These are phyloP conservation scores for Synergus umbraculus DNA, from an alignment of 2,888 invertebrate genomes.

Conservation along the genomic window DNA sequence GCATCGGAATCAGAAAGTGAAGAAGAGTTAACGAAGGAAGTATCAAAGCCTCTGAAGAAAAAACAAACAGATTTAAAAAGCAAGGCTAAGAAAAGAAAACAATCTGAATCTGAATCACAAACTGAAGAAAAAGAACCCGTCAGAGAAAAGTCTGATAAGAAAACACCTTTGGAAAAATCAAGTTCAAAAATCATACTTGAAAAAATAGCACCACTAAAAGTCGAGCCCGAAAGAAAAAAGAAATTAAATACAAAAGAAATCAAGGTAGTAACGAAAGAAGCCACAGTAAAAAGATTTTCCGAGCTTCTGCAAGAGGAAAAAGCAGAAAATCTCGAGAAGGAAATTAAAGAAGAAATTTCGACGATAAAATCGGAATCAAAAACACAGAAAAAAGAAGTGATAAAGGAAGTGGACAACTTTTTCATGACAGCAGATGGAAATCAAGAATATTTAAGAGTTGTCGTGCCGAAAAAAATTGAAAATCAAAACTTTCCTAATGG, in stretches of 20 bases:
- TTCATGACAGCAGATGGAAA: conserved; percentile 64
- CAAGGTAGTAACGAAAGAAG: conserved; percentile 62
- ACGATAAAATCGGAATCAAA: conserved; percentile 12
- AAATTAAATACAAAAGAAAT: conserved; percentile 37
- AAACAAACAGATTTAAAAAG: conserved; percentile 1
- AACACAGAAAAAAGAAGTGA: conserved; percentile 45
- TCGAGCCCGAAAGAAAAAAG: conserved; percentile 36
- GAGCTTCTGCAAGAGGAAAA: conserved; percentile 60
- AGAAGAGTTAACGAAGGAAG: conserved; percentile 9
- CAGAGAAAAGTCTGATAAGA: not conserved
- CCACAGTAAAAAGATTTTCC: conserved; percentile 66
- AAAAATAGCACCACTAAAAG: not conserved
- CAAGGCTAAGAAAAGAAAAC: conserved; percentile 26
- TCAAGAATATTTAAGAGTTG: conserved; percentile 61
- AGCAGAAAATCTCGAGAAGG: not conserved
- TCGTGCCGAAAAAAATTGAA: conserved; percentile 52
- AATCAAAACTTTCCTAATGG: conserved; percentile 45
- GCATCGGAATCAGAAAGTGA: conserved; percentile 31
- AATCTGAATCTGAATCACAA: not conserved
- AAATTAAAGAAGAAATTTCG: conserved; percentile 6
- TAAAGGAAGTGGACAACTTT: conserved; percentile 66
- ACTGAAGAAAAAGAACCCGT: not conserved
- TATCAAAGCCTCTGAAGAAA: not conserved
- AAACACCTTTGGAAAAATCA: not conserved
- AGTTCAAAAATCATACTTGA: not conserved